Evolutionary conservation across 2,113 vertebrate species (phyloP), one percentile per base, ranked within the genome.

Genomic region (Dicerorhinus sumatrensis): DNA sequence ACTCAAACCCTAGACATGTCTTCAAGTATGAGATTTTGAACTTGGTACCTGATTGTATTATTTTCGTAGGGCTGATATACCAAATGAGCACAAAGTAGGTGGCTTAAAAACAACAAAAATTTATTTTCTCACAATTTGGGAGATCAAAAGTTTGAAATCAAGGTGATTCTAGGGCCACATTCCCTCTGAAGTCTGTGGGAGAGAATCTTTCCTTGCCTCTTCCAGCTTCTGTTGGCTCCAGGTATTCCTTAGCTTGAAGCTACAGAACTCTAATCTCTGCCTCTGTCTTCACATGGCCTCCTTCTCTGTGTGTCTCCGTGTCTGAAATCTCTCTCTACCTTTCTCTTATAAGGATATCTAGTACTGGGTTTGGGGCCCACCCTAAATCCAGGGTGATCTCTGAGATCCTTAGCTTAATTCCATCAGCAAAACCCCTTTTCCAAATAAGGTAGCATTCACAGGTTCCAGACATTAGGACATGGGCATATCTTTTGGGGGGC

Each of bases 71-170:
- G 60, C 56, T 70, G 48, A 58, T 62, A 17, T 17, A 86, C 39
- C 14, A 85, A 62, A 51, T 80, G 14, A 46, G 7, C 3, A 82
- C 14, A 21, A 72, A 83, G 20, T 33, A 27, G 9, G 8, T 76
- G 79, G 9, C n/a, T 93, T 75, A 51, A 51, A 39, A 91, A 63
- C 27, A 95, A 82, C 1, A 54, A 17, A 80, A 77, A 51, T 83
- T 31, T 31, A 60, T 75, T 91, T 96, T 92, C 31, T 92, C 31
- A 75, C 39, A 39, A 48, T 87, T 97, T 65, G 63, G 87, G 79
- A 73, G 46, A 56, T 25, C 16, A 58, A 93, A 93, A 73, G 46
- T 81, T 67, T 39, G 36, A 96, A 58, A 48, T 42, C 29, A 63
- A 70, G 46, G n/a, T 93, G 76, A 89, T 89, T 75, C 11, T 21